Evolutionary conservation across 2,113 vertebrate species (phyloP).

Genomic region (Neomonachus schauinslandi): DNA sequence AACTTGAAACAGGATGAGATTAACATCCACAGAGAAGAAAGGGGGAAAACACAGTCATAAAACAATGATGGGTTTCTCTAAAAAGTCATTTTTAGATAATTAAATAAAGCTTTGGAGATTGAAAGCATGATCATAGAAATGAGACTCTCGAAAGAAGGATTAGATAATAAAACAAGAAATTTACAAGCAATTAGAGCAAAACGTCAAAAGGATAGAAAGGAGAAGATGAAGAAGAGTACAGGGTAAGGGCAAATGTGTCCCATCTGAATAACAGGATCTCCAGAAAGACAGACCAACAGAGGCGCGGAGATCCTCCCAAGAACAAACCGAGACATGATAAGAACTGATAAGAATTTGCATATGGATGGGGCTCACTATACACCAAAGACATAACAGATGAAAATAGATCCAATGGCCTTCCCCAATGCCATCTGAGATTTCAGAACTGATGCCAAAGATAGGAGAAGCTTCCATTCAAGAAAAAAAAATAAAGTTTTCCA

Average conservation of each 20-base stretch:
- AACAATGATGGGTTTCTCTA: not conserved
- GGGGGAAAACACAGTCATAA: not conserved
- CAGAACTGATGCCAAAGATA: not conserved
- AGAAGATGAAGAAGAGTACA: not conserved
- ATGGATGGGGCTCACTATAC: rapidly evolving
- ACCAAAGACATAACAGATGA: not conserved
- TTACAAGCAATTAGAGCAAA: not conserved
- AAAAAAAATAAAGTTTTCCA: not conserved
- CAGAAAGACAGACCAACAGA: not conserved
- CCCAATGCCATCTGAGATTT: not conserved
- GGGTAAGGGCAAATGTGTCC: not conserved
- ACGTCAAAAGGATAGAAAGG: not conserved
- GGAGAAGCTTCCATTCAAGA: not conserved
- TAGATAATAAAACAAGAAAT: not conserved
- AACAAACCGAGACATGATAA: not conserved
- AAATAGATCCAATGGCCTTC: not conserved
- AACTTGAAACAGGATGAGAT: not conserved
- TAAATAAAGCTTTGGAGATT: not conserved
- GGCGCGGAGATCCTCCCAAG: not conserved
- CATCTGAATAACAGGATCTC: not conserved
- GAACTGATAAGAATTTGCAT: not conserved
- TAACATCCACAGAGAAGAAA: not conserved
- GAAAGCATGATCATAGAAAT: not conserved
- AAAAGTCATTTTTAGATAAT: not conserved
- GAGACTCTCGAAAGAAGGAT: not conserved